Evolutionary conservation across 2,113 vertebrate genomes (phyloP), one percentile per base, ranked within the genome.

Genomic region (Empidonax traillii): DNA sequence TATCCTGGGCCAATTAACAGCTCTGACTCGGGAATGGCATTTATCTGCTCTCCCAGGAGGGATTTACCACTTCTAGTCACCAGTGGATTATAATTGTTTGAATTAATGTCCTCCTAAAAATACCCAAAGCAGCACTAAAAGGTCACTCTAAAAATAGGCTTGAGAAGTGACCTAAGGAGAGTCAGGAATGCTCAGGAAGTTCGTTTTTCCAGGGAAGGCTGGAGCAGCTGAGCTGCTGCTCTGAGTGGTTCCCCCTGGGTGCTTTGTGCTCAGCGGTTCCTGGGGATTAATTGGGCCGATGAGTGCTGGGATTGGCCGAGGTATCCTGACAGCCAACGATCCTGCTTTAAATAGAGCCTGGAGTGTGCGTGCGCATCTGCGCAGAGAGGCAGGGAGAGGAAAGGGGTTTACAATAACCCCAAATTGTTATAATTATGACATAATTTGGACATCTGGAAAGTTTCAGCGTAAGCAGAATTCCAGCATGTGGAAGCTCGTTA

Each of bases 361-460:
- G 88, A 68, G 63, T 33, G 82, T 75, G 76, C 13, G 3, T 49
- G 79, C 76, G 85, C 49, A 84, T 78, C 92, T 93, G 81, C 55
- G 47, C 63, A 46, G 63, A 85, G 94, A 87, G 56, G 58, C 89
- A 51, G 81, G 33, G 53, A 83, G 67, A 85, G 61, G 93, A 56
- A 87, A 41, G 51, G 89, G 83, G 82, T 77, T 90, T 49, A 96
- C 81, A 62, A 96, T 97, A 85, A 90, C 88, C 11, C 55, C 81
- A 87, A 73, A 94, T 96, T 92, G 82, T 93, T 68, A 39, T 75
- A 82, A 87, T 93, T 94, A 91, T 87, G 89, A 81, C 94, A 93
- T 78, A 85, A 89, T 91, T 95, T 93, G 79, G 85, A 92, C 94
- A 97, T 91, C 80, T 81, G 96, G 95, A 49, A 92, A 61, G 78